Evolutionary conservation across 1,140 invertebrate genomes (phyloP).

Genomic region (Aphis gossypii): DNA sequence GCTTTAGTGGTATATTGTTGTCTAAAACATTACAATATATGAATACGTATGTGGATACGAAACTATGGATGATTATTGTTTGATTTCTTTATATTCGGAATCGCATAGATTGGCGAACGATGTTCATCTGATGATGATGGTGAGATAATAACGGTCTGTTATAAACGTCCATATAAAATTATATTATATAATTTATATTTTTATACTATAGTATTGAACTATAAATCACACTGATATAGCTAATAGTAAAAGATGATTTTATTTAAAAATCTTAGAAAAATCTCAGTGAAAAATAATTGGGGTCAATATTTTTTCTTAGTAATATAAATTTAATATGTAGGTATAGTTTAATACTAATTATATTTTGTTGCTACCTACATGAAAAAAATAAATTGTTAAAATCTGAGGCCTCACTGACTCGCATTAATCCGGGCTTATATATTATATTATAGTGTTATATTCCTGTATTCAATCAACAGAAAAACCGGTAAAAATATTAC

Average conservation of each 20-base stretch:
- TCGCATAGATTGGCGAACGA: neutral
- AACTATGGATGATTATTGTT: neutral
- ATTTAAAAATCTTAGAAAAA: neutral
- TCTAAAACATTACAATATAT: too few relatives aligned
- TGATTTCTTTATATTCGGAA: neutral
- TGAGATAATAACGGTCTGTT: neutral
- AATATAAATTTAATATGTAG: neutral
- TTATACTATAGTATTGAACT: too few relatives aligned
- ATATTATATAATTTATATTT: neutral
- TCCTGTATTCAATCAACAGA: neutral
- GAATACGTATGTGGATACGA: neutral
- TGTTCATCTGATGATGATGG: neutral
- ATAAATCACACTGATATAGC: neutral
- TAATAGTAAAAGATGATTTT: neutral
- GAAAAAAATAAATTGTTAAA: neutral
- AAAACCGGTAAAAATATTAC: neutral
- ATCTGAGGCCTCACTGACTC: too few relatives aligned
- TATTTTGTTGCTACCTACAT: neutral
- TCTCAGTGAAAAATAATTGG: neutral
- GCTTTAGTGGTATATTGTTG: too few relatives aligned
- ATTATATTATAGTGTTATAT: neutral
- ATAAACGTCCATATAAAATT: neutral
- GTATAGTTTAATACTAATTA: neutral
- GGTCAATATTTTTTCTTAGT: neutral
- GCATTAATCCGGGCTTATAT: too few relatives aligned